These are phyloP conservation scores for Cabera pusaria DNA, from an alignment of 2,888 invertebrate genomes.

Conservation along the genomic window DNA sequence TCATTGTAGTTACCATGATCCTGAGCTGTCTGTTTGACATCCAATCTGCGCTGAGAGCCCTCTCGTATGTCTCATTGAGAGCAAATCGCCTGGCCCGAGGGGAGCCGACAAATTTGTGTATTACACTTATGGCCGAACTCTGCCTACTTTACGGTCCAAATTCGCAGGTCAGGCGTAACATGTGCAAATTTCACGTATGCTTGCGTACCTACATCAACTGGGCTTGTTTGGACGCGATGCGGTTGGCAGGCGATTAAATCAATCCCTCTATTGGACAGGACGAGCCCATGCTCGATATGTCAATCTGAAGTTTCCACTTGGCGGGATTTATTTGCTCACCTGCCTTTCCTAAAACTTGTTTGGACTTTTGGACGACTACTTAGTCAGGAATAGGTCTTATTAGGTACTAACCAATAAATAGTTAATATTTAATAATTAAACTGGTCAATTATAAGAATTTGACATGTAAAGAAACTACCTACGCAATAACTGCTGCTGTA, in stretches of 20 bases:
- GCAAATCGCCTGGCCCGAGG: constrained; percentile 54
- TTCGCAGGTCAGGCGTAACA: constrained; percentile 28
- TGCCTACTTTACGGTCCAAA: constrained; percentile 35
- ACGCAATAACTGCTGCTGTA: no score
- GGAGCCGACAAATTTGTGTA: constrained; percentile 38
- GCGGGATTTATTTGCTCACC: constrained; percentile 21
- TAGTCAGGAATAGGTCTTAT: no score
- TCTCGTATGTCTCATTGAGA: constrained; percentile 65
- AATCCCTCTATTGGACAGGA: constrained; percentile 31
- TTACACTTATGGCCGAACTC: constrained; percentile 19
- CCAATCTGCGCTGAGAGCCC: constrained; percentile 68
- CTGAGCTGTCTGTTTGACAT: constrained; percentile 53
- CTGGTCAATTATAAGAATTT: no score
- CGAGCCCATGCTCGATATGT: constrained; percentile 27
- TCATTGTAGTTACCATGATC: no score
- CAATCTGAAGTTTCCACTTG: constrained; percentile 31
- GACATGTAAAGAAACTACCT: no score
- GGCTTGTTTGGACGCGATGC: constrained; percentile 30
- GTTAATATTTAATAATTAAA: no score
- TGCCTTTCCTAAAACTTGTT: constrained; percentile 7
- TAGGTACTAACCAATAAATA: no score
- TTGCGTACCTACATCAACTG: constrained; percentile 25
- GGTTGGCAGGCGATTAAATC: constrained; percentile 37
- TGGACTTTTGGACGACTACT: constrained; percentile 14
- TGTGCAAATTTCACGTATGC: constrained; percentile 5